Evolutionary conservation across 2,113 vertebrate species (phyloP), one percentile per base, ranked within the genome.

Genomic region (Cyprinodon brontotheroides): DNA sequence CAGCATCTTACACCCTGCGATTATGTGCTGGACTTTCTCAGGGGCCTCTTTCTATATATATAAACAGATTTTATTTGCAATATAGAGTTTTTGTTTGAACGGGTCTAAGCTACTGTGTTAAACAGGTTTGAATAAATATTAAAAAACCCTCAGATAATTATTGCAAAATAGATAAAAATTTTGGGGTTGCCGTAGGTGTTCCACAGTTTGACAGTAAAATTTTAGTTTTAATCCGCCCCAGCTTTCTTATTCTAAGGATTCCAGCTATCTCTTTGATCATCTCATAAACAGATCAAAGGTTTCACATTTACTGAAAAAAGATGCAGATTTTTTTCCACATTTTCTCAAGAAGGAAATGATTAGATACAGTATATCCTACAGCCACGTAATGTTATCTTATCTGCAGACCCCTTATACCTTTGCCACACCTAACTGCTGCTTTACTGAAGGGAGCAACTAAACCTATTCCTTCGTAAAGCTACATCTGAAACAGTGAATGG

Each of bases 401-500:
- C 65, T 12, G 41, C 53, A 20, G 47, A 72, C 59, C 40, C 63
- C 45, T 20, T 83, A 53, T 72, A 17, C 14, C 75, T 72, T 81
- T 76, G 75, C 62, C 61, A 45, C 68, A 72, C 37, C 70, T 39
- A 70, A 78, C 63, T 66, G 64, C 75, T 74, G 38, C 78, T 80
- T 71, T 88, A 89, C 86, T 89, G 86, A 85, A 90, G 80, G 38
- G 63, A 76, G 71, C 39, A 70, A 68, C 76, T 71, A 70, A 79
- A 82, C 48, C 69, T 76, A 59, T 61, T 76, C 78, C 70, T 59
- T 82, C 86, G 79, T 65, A 70, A 61, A 72, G 79, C 70, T 63
- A 43, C 75, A 72, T 77, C 59, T 67, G 29, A 83, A 73, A 84
- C 11, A 43, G 40, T 75, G 72, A 66, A 50, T 1, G 39, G 40